phyloP scores from a whole-genome alignment of 1,140 invertebrate genomes.

The Eumaeus atala region DNA sequence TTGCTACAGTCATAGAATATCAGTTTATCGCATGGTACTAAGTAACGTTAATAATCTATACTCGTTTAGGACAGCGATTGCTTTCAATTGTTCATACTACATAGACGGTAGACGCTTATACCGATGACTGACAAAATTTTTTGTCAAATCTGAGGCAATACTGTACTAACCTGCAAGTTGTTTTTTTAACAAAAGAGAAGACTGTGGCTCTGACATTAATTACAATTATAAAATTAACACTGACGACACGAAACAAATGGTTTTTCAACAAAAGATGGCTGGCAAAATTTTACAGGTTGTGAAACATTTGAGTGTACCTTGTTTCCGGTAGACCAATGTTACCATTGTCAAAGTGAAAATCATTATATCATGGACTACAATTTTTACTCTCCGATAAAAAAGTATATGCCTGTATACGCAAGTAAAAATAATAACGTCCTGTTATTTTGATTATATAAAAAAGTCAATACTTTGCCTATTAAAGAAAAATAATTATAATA shows the following conservation, averaged over 20 bases:
- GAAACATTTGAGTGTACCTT: slow-evolving; percentile 71
- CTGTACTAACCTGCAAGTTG: slow-evolving; percentile 91
- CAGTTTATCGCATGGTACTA: background rate
- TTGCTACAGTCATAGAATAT: slow-evolving; percentile 1
- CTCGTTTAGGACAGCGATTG: slow-evolving; percentile 67
- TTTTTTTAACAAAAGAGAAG: slow-evolving; percentile 94
- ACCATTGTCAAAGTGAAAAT: slow-evolving; percentile 27
- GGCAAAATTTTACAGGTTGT: slow-evolving; percentile 73
- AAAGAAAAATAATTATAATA: no score
- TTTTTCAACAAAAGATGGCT: slow-evolving; percentile 78
- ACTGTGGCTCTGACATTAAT: slow-evolving; percentile 96
- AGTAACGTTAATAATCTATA: slow-evolving; percentile 53
- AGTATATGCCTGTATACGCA: no score
- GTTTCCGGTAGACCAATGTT: slow-evolving; percentile 58
- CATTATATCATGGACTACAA: background rate
- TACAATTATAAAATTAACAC: slow-evolving; percentile 78
- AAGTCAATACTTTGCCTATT: no score
- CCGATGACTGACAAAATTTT: slow-evolving; percentile 39
- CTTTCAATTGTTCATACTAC: slow-evolving; percentile 39
- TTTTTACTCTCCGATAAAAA: no score
- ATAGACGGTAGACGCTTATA: slow-evolving; percentile 39
- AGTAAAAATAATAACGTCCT: no score
- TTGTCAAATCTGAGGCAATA: slow-evolving; percentile 28
- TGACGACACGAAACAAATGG: slow-evolving; percentile 77
- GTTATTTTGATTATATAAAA: no score